Conservation (phyloP, 1,140 invertebrate species). For the Lethrus apterus region DNA sequence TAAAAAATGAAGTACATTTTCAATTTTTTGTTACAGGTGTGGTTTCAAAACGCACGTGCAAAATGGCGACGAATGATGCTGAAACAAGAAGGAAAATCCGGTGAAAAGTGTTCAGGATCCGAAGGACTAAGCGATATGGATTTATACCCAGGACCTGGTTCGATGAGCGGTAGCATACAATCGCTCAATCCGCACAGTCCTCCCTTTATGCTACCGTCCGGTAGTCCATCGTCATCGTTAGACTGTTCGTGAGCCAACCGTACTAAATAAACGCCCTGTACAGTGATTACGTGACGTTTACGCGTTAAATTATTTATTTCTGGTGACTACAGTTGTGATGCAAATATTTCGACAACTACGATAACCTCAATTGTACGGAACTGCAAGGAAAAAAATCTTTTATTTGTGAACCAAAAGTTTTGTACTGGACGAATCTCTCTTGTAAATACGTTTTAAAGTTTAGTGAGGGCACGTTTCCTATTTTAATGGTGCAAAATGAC, state of each 20-base stretch:
- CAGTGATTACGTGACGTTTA: constrained; percentile 2
- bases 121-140: constrained; percentile 40
- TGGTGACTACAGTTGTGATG: constrained; percentile 25
- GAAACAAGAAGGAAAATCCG: constrained; percentile 44
- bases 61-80: constrained; percentile 93
- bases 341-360: constrained; percentile 4
- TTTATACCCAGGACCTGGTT: constrained; percentile 37
- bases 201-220: constrained; percentile 36
- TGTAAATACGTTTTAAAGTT: too few species aligned
- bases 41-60: constrained; percentile 97
- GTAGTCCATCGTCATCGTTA: constrained; percentile 38
- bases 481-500: constrained; percentile 16
- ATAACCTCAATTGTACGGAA: constrained; percentile 10
- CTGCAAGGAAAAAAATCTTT: too few species aligned
- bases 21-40: constrained; percentile 74
- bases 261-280: not conserved
- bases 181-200: constrained; percentile 38
- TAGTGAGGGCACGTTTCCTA: constrained; percentile 23
- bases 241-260: constrained; percentile 36
- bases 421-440: too few species aligned
- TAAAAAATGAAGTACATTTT: constrained; percentile 9
- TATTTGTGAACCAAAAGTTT: too few species aligned
- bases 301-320: constrained; percentile 18
- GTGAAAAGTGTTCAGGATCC: constrained; percentile 36
- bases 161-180: constrained; percentile 37